Evolutionary conservation across 2,113 vertebrate species (phyloP).

Genomic region (Pedionomus torquatus): DNA sequence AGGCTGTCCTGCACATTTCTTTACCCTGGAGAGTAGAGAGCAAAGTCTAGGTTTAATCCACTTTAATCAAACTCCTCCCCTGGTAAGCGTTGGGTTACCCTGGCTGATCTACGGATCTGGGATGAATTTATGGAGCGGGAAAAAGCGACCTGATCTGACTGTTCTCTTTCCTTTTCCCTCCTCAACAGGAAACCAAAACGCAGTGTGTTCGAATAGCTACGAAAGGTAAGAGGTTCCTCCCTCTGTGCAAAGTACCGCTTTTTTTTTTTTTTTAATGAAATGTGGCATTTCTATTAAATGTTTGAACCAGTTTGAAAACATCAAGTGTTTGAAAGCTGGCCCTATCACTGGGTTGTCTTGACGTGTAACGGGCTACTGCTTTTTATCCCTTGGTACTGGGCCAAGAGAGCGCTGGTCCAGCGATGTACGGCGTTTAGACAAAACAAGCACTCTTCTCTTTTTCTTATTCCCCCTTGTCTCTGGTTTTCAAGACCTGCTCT

Average conservation of each 20-base stretch:
- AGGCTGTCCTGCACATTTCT: background rate
- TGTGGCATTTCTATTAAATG: conserved; percentile 6
- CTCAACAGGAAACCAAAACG: conserved; percentile 94
- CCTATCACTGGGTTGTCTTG: background rate
- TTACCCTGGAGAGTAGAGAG: background rate
- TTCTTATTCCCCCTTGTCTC: background rate
- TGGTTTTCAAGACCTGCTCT: background rate
- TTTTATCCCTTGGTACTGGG: conserved; percentile 20
- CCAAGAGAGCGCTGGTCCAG: background rate
- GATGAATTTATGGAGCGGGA: background rate
- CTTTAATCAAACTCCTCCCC: background rate
- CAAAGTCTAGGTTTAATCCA: background rate
- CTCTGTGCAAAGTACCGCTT: background rate
- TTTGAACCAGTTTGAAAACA: background rate
- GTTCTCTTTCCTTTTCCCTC: conserved; percentile 51
- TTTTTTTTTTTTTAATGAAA: conserved; percentile 10
- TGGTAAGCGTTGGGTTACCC: background rate
- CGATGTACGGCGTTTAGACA: conserved; percentile 22
- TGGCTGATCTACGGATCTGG: background rate
- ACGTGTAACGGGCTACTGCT: conserved; percentile 34
- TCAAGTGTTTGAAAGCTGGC: conserved; percentile 1
- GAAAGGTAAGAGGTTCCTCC: conserved; percentile 87
- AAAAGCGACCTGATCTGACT: conserved; percentile 6
- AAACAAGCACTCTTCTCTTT: background rate
- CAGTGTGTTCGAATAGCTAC: conserved; percentile 96